Conservation (phyloP, 2,113 vertebrate genomes). For the Zapus hudsonius region DNA sequence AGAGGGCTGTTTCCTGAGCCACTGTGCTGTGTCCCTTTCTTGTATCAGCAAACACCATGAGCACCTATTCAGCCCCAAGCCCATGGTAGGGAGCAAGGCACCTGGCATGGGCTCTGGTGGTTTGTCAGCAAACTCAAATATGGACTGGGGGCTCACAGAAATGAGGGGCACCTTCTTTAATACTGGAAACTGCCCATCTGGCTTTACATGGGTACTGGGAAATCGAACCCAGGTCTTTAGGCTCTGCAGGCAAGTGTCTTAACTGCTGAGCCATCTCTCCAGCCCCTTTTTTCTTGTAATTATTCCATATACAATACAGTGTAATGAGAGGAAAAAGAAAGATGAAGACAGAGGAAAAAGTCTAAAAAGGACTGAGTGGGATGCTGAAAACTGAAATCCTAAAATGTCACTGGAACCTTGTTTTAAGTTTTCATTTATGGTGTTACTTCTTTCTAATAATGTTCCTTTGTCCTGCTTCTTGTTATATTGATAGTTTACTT, state of each 20-base stretch:
- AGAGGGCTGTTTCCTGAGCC: background rate
- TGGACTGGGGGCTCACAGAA: conserved; percentile 1
- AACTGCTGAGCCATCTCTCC: too few species aligned
- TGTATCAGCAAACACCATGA: background rate
- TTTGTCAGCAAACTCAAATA: background rate
- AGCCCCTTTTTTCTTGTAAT: background rate
- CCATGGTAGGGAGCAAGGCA: background rate
- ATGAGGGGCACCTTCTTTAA: background rate
- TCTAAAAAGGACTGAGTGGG: background rate
- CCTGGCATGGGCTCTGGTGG: background rate
- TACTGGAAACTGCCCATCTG: background rate
- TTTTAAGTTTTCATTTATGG: background rate
- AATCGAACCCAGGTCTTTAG: too few species aligned
- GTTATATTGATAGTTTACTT: background rate
- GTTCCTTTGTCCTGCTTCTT: background rate
- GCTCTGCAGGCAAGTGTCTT: too few species aligned
- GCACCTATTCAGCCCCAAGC: background rate
- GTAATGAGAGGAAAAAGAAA: background rate
- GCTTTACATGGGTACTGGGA: too few species aligned
- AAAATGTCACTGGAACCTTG: background rate
- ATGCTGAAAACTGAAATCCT: background rate
- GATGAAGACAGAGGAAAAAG: background rate
- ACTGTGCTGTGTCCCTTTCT: background rate
- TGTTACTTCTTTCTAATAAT: background rate
- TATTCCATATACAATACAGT: background rate